Percentiles rank a stretch among this genome's conserved stretches.
Evolutionary conservation across 1,140 invertebrate genomes (phyloP).

Genomic region (Cotesia glomerata): DNA sequence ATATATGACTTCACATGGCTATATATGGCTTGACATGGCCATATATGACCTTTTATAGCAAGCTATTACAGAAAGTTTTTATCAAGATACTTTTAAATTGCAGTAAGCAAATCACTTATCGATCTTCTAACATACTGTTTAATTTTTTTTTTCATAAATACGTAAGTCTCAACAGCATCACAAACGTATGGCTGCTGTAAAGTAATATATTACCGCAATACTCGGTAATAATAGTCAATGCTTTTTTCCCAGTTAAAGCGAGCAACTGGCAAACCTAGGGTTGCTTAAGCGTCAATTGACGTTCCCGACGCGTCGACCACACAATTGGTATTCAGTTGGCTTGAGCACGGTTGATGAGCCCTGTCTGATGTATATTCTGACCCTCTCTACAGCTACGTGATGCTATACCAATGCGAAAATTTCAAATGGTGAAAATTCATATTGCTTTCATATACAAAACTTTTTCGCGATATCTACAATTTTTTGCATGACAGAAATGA

Average conservation of each 20-base stretch:
- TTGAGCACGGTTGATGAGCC: conserved; percentile 53
- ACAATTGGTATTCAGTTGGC: conserved; percentile 58
- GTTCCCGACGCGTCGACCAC: conserved; percentile 5
- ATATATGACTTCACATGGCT: too few relatives aligned
- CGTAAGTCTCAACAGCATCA: too few relatives aligned
- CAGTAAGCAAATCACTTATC: too few relatives aligned
- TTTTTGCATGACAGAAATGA: background rate
- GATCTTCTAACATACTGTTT: too few relatives aligned
- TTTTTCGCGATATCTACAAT: too few relatives aligned
- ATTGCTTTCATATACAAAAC: background rate
- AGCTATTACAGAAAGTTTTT: too few relatives aligned
- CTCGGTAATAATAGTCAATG: conserved; percentile 11
- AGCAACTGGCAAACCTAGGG: background rate
- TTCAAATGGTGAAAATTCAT: conserved; percentile 7
- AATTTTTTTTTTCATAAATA: too few relatives aligned
- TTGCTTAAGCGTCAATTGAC: background rate
- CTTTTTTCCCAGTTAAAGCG: conserved; percentile 1
- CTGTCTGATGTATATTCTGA: conserved; percentile 49
- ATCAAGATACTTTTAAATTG: too few relatives aligned
- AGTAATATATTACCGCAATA: background rate
- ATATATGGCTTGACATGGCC: too few relatives aligned
- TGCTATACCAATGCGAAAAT: conserved; percentile 3
- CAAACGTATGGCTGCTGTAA: too few relatives aligned
- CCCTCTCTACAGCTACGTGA: conserved; percentile 21
- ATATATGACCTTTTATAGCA: too few relatives aligned